Percentiles rank a stretch among this genome's conserved stretches.
Conservation (phyloP, 2,888 invertebrate species). For the Deilephila porcellus region DNA sequence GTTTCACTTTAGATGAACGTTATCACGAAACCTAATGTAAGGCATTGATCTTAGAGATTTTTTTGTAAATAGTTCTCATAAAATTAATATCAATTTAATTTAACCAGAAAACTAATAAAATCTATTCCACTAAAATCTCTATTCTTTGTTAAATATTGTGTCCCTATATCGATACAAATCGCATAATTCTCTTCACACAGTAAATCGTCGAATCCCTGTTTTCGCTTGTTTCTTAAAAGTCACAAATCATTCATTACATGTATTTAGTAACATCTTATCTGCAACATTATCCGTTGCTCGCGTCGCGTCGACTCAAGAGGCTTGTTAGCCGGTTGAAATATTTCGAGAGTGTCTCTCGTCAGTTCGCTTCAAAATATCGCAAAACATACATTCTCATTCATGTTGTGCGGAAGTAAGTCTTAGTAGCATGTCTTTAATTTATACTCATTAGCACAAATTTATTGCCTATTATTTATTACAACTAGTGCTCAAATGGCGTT, state of each 20-base stretch:
- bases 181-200: not conserved
- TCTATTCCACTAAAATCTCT: not conserved
- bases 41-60: too few relatives aligned
- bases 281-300: constrained; percentile 28
- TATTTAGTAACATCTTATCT: constrained; percentile 32
- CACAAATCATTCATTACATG: constrained; percentile 28
- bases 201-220: not conserved
- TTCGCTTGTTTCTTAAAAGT: not conserved
- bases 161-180: not conserved
- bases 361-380: constrained; percentile 40
- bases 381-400: constrained; percentile 41
- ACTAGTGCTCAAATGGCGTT: too few relatives aligned
- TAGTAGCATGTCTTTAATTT: not conserved
- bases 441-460: too few relatives aligned
- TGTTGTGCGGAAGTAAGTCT: constrained; percentile 21
- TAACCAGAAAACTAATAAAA: too few relatives aligned
- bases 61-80: too few relatives aligned
- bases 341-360: constrained; percentile 44
- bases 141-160: not conserved
- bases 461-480: too few relatives aligned
- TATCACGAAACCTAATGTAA: too few relatives aligned
- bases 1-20: too few relatives aligned
- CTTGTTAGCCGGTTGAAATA: constrained; percentile 52
- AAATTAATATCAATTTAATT: too few relatives aligned
- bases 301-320: constrained; percentile 42